These are phyloP conservation scores for Myrmophylax atrothorax DNA, from an alignment of 2,113 vertebrate genomes.

Conservation along the genomic window DNA sequence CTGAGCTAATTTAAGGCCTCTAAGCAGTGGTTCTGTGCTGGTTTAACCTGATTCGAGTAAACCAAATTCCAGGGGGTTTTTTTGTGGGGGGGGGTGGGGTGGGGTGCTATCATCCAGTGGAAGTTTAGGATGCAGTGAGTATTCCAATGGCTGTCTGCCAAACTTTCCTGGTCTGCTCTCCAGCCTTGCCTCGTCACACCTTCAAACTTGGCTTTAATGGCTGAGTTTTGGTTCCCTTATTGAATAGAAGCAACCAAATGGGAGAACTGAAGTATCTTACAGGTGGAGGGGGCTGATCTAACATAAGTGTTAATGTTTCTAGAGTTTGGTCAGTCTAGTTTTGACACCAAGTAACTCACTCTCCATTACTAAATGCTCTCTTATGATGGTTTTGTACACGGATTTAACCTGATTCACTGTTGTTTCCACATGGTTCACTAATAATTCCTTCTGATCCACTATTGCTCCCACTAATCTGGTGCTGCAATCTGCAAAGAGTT, in stretches of 20 bases:
- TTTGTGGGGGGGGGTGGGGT: neutral
- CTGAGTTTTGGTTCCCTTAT: neutral
- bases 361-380: neutral
- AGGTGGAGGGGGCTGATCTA: neutral
- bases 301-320: neutral
- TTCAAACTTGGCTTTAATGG: neutral
- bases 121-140: neutral
- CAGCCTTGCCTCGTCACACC: neutral
- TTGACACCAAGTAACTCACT: rapidly evolving
- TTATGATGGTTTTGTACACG: rapidly evolving
- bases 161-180: neutral
- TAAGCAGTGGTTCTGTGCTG: neutral
- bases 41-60: neutral
- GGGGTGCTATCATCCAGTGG: rapidly evolving
- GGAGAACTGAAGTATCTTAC: neutral
- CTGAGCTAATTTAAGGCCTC: neutral
- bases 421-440: neutral
- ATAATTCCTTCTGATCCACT: neutral
- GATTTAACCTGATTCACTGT: neutral
- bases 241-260: neutral
- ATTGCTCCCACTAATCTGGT: neutral
- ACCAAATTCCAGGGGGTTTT: no score
- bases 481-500: no score
- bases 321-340: neutral
- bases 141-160: neutral